phyloP scores from a whole-genome alignment of 2,797 vertebrate species.

The Myoxocephalus aenaeus region DNA sequence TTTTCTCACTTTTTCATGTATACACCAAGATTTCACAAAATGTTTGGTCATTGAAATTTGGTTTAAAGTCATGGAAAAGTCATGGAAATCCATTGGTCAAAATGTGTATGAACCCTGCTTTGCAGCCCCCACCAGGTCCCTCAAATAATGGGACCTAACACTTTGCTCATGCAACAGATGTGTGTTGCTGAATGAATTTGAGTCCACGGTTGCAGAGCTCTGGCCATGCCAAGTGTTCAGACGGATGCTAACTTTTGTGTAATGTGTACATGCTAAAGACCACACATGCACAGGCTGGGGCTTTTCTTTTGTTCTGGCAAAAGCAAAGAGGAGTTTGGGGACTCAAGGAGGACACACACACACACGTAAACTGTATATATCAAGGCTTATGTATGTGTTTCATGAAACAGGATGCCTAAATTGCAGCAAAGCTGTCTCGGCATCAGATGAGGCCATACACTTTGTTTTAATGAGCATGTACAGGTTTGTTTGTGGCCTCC shows the following conservation, averaged over 20 bases:
- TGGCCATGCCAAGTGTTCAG: slow-evolving; percentile 49
- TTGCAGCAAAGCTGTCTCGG: slow-evolving; percentile 37
- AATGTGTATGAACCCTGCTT: background rate
- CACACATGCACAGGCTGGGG: slow-evolving; percentile 54
- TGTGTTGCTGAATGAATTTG: slow-evolving; percentile 45
- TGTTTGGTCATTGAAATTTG: too few species aligned
- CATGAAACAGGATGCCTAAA: slow-evolving; percentile 17
- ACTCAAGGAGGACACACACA: background rate
- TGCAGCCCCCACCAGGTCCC: slow-evolving; percentile 27
- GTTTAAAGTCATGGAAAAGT: too few species aligned
- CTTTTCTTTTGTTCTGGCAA: slow-evolving; percentile 55
- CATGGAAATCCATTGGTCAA: too few species aligned
- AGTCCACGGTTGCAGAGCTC: slow-evolving; percentile 54
- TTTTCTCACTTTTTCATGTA: too few species aligned
- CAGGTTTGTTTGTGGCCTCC: slow-evolving; percentile 36
- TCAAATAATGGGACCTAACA: slow-evolving; percentile 24
- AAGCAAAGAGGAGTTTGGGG: slow-evolving; percentile 4
- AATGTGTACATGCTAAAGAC: slow-evolving; percentile 57
- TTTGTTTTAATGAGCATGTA: slow-evolving; percentile 53
- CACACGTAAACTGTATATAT: background rate
- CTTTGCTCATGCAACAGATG: slow-evolving; percentile 14
- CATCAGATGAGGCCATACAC: slow-evolving; percentile 29
- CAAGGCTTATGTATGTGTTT: background rate
- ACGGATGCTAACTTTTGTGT: slow-evolving; percentile 66
- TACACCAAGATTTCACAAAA: too few species aligned